Conservation (phyloP, 2,113 vertebrate species). For the Pachyramphus minor region DNA sequence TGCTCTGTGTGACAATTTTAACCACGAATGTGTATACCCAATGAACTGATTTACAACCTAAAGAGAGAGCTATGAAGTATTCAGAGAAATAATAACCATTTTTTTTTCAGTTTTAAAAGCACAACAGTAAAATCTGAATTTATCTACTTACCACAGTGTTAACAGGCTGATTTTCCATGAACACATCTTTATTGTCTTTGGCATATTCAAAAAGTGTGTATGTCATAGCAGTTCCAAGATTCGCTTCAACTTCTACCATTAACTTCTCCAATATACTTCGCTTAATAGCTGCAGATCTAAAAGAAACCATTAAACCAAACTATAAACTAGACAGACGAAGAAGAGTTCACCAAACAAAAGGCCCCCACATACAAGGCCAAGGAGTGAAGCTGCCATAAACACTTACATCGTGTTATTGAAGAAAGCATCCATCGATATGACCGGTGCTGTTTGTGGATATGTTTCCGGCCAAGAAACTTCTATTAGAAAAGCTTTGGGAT, state of each 20-base stretch:
- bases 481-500: conserved; percentile 90
- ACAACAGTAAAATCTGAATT: background rate
- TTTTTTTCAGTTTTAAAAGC: background rate
- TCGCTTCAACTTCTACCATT: conserved; percentile 87
- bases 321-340: background rate
- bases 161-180: conserved; percentile 91
- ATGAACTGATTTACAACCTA: background rate
- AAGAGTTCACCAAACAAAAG: background rate
- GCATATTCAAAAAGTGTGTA: conserved; percentile 96
- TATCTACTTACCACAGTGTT: conserved; percentile 76
- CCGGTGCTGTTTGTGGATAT: conserved; percentile 89
- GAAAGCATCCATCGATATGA: conserved; percentile 90
- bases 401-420: conserved; percentile 96
- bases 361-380: background rate
- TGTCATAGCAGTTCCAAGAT: conserved; percentile 94
- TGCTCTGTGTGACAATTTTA: background rate
- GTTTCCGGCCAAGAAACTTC: conserved; percentile 92
- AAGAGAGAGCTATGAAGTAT: background rate
- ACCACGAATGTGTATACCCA: background rate
- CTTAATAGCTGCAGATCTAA: conserved; percentile 84
- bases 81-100: background rate
- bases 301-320: background rate
- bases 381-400: background rate
- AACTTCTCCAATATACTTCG: conserved; percentile 83
- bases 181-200: conserved; percentile 90